Evolutionary conservation across 1,140 invertebrate species (phyloP).

Genomic region (Gonatopus flavifemur): DNA sequence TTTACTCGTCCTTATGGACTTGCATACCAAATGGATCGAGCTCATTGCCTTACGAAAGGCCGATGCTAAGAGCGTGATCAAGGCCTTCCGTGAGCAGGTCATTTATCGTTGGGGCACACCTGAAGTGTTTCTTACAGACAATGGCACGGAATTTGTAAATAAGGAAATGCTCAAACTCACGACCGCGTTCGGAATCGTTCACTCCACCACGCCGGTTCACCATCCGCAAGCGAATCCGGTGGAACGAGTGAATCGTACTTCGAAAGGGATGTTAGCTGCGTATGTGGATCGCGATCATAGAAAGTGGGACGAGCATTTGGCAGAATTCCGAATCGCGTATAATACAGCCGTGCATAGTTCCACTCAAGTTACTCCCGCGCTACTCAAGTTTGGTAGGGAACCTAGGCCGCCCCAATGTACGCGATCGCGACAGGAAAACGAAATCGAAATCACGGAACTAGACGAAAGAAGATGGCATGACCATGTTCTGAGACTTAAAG

Average conservation of each 20-base stretch:
- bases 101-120: conserved; percentile 40
- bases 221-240: conserved; percentile 46
- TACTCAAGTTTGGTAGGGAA: too few species aligned
- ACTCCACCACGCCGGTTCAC: conserved; percentile 38
- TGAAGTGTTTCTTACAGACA: conserved; percentile 42
- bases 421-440: background rate
- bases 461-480: conserved; percentile 11
- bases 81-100: conserved; percentile 32
- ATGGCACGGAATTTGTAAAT: conserved; percentile 50
- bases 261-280: conserved; percentile 24
- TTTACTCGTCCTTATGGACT: conserved; percentile 35
- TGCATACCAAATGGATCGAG: conserved; percentile 40
- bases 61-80: conserved; percentile 29
- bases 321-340: conserved; percentile 45
- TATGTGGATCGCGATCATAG: background rate
- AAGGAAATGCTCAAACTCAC: conserved; percentile 12
- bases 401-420: background rate
- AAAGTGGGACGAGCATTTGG: conserved; percentile 33
- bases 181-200: conserved; percentile 14
- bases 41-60: conserved; percentile 34
- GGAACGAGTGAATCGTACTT: conserved; percentile 45
- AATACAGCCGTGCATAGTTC: too few species aligned
- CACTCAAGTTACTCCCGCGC: too few species aligned
- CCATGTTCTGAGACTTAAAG: conserved; percentile 3
- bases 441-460: background rate